Conservation (phyloP, 2,797 vertebrate species). For the Cossypha polioptera region DNA sequence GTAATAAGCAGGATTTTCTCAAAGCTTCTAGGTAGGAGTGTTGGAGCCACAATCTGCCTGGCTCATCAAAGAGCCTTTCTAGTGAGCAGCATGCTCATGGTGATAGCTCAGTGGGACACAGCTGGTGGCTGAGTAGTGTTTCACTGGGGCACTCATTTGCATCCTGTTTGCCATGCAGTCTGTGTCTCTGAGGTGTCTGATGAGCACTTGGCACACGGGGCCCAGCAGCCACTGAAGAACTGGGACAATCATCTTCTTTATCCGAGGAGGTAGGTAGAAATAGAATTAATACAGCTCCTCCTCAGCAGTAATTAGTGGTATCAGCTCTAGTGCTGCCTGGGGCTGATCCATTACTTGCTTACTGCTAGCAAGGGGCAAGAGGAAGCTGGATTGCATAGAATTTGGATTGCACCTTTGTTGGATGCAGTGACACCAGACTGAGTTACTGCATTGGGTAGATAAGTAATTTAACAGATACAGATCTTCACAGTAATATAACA, state of each 20-base stretch:
- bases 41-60: background rate
- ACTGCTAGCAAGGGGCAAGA: background rate
- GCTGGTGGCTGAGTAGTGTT: background rate
- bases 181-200: background rate
- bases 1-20: slow-evolving; percentile 16
- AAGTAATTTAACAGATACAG: background rate
- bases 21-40: background rate
- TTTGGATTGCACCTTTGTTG: background rate
- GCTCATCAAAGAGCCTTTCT: background rate
- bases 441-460: background rate
- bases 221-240: background rate
- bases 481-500: background rate
- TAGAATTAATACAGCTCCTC: background rate
- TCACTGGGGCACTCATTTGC: background rate
- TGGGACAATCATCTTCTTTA: background rate
- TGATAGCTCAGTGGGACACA: background rate
- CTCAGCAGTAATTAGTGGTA: background rate
- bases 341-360: background rate
- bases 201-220: background rate
- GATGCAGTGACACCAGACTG: background rate
- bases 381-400: background rate
- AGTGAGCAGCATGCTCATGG: background rate
- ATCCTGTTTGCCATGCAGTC: background rate
- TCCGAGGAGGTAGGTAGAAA: slow-evolving; percentile 7
- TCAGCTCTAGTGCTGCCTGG: background rate